Evolutionary conservation across 2,888 invertebrate species (phyloP), one percentile per base, ranked within the genome.

Genomic region (Heliconius sara): DNA sequence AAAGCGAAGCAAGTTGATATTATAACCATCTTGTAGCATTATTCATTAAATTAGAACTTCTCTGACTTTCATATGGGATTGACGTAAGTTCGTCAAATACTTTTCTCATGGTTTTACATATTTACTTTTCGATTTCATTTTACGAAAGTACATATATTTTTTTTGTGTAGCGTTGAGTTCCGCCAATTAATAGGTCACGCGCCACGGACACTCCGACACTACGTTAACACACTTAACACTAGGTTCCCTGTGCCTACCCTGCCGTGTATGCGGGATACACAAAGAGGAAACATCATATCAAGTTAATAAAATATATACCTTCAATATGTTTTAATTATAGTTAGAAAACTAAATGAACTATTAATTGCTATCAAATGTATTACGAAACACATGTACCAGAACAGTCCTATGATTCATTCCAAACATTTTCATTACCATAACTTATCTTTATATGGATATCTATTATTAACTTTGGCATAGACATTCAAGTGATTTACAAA

Each of bases 1-100:
- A 73, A 73, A 25, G 60, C n/a, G 60, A 39, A n/a, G 73, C 73
- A 25, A 57, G 72, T 57, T 57, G 13, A 72, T 12, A 57, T 30
- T 57, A 73, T 52, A 72, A 52, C 57, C 60, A 73, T 60, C n/a
- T 22, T 16, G 25, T 60, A 60, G 16, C 34, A 16, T 73, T 57
- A 60, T 34, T 60, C n/a, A 60, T 73, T 60, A n/a, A 73, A 57
- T 34, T 30, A 30, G 3, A 30, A 34, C 57, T n/a, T n/a, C 13
- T n/a, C 57, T 30, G 34, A 16, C 5, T 68, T 70, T 43, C 25
- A 16, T 70, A 16, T 39, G 13, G 25, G 2, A 16, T 43, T 25
- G 7, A n/a, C 25, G 19, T 68, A n/a, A 43, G 6, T 34, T 34
- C 3, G 34, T 34, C 6, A 68, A 68, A 68, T 5, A 43, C 13